Conservation (phyloP, 2,113 vertebrate species). For the Alexandromys fortis region DNA sequence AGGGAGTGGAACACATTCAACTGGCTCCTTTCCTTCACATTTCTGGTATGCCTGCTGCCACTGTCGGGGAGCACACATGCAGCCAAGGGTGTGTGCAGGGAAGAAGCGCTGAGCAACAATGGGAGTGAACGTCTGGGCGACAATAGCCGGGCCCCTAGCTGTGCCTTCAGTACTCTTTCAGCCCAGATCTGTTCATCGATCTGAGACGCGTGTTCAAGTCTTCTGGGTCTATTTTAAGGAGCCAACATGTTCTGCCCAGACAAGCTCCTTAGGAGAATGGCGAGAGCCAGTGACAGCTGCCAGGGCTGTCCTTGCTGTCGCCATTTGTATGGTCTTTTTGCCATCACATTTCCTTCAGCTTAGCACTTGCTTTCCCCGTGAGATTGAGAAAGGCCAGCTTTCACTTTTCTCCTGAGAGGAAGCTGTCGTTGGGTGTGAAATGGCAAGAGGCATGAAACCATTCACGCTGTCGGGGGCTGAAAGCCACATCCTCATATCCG, state of each 20-base stretch:
- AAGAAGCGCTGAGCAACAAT: not conserved
- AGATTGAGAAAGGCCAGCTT: conserved; percentile 44
- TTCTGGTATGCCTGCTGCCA: not conserved
- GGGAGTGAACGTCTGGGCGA: not conserved
- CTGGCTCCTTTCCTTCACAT: not conserved
- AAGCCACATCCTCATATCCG: not conserved
- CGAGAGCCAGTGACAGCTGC: not conserved
- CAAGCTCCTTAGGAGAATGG: not conserved
- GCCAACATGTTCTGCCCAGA: not conserved
- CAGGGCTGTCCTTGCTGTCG: not conserved
- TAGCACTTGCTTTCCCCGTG: conserved; percentile 50
- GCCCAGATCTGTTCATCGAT: not conserved
- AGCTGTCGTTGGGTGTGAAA: conserved; percentile 25
- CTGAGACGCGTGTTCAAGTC: not conserved
- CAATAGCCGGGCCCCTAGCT: not conserved
- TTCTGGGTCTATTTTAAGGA: conserved; percentile 10
- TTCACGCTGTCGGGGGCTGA: not conserved
- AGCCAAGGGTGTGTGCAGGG: not conserved
- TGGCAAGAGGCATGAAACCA: conserved; percentile 57
- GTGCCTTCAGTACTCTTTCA: not conserved
- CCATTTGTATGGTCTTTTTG: not conserved
- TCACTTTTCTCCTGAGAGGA: conserved; percentile 30
- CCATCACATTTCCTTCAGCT: conserved; percentile 21
- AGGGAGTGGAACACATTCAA: not conserved
- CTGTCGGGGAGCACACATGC: not conserved